Percentiles rank a stretch among this genome's conserved stretches.
Evolutionary conservation across 2,888 invertebrate genomes (phyloP).

Genomic region (Rhagium mordax): DNA sequence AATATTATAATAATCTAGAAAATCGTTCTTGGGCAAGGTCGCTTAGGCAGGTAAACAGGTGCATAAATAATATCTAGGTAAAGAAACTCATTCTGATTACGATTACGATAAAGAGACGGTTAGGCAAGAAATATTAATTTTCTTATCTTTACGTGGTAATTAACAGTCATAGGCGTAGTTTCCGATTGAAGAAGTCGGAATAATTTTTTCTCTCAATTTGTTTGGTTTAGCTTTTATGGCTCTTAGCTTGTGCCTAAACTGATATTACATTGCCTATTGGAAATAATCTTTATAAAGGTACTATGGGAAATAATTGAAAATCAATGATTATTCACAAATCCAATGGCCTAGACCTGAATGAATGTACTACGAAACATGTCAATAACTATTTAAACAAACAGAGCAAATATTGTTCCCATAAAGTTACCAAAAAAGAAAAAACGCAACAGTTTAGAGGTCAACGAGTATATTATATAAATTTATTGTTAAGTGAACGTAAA

Average conservation of each 20-base stretch:
- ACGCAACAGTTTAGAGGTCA: background rate
- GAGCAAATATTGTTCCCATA: background rate
- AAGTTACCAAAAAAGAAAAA: background rate
- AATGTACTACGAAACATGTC: background rate
- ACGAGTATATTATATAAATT: background rate
- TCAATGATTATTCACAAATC: no score
- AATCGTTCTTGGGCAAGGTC: background rate
- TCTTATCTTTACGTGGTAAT: no score
- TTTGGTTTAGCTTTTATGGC: no score
- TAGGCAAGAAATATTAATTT: background rate
- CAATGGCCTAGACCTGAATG: background rate
- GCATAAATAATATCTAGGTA: background rate
- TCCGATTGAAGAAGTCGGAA: no score
- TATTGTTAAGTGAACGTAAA: background rate
- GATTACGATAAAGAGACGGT: background rate
- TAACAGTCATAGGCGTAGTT: no score
- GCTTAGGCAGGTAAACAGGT: background rate
- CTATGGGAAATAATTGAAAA: no score
- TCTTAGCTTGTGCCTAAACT: no score
- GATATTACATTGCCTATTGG: no score
- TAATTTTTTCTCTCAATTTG: no score
- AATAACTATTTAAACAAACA: background rate
- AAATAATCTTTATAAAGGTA: no score
- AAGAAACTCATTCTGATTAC: no score
- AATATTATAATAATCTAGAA: conserved; percentile 11